A percentile compares a stretch with the other conserved stretches of the same genome.
Conservation (phyloP, 2,888 invertebrate species). For the Pomacea canaliculata region DNA sequence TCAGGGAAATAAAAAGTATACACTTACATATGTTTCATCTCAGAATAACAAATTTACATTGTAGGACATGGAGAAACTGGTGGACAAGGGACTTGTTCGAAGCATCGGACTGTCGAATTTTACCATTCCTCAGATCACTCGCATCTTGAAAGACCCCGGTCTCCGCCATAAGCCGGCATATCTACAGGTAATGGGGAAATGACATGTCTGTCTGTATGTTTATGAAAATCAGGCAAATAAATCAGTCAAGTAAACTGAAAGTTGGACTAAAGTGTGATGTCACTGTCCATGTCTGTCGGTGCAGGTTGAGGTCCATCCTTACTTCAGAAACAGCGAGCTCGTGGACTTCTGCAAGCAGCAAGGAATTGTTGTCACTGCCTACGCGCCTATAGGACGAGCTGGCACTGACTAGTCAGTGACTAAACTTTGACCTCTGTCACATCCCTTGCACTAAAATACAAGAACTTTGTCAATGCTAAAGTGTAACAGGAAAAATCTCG, state of each 20-base stretch:
- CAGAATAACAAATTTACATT: no score
- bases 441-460: no score
- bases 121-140: slow-evolving; percentile 79
- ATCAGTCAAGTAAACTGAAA: no score
- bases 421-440: no score
- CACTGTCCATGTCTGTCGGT: no score
- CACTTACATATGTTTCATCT: no score
- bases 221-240: no score
- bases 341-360: slow-evolving; percentile 4
- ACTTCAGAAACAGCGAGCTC: slow-evolving; percentile 2
- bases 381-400: slow-evolving; percentile 5
- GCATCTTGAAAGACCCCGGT: slow-evolving; percentile 75
- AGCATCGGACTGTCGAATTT: slow-evolving; percentile 87
- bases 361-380: slow-evolving; percentile 12
- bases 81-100: slow-evolving; percentile 77
- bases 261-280: no score
- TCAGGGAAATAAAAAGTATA: no score
- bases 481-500: neutral
- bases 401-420: neutral
- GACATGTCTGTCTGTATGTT: no score
- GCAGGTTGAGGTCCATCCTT: slow-evolving; percentile 10
- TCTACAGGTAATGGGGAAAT: slow-evolving; percentile 52
- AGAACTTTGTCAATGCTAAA: no score
- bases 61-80: slow-evolving; percentile 74
- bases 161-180: slow-evolving; percentile 59